Evolutionary conservation across 2,888 invertebrate species (phyloP).

Genomic region (Philereme vetulata): DNA sequence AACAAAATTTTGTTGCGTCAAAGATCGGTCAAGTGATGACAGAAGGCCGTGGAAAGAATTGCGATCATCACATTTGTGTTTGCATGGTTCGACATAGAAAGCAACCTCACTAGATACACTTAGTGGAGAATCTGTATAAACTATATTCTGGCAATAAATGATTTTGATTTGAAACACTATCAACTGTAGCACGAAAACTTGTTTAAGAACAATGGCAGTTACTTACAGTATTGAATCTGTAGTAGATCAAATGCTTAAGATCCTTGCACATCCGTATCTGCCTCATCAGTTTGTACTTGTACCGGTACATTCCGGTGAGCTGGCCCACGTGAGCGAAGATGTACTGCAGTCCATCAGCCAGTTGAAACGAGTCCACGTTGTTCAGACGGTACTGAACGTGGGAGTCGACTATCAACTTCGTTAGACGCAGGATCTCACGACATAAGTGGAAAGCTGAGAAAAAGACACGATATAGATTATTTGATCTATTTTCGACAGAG

Average conservation of each 20-base stretch:
- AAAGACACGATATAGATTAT: background rate
- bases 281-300: slow-evolving; percentile 99
- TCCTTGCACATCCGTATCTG: slow-evolving; percentile 99
- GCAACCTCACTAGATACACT: too few relatives aligned
- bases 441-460: slow-evolving; percentile 97
- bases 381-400: slow-evolving; percentile 99
- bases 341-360: slow-evolving; percentile 99
- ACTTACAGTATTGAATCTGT: slow-evolving; percentile 98
- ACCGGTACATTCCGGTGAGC: slow-evolving; percentile 99
- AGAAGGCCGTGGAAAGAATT: too few relatives aligned
- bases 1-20: too few relatives aligned
- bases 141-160: too few relatives aligned
- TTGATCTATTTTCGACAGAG: too few relatives aligned
- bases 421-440: slow-evolving; percentile 98
- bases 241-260: slow-evolving; percentile 99
- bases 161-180: too few relatives aligned
- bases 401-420: slow-evolving; percentile 99
- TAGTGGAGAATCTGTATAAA: too few relatives aligned
- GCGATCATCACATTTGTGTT: too few relatives aligned
- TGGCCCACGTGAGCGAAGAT: slow-evolving; percentile 99
- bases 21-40: too few relatives aligned
- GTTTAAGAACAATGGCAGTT: background rate
- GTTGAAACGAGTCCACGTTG: slow-evolving; percentile 99
- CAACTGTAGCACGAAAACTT: too few relatives aligned
- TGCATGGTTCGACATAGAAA: too few relatives aligned